phyloP scores from a whole-genome alignment of 2,888 invertebrate genomes.

The Timandra comae region DNA sequence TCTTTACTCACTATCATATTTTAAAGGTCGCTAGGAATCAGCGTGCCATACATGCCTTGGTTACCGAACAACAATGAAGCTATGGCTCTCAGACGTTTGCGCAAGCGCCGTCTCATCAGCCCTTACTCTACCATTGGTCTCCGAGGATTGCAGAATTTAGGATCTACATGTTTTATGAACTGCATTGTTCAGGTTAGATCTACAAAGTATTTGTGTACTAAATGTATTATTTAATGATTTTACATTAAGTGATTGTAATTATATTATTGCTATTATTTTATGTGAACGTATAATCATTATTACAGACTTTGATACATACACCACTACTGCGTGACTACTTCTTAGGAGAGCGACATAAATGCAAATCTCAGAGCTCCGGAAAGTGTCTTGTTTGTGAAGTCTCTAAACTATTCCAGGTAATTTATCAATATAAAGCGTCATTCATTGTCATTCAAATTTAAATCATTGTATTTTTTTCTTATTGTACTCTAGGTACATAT shows the following conservation, averaged over 20 bases:
- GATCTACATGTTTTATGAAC: conserved; percentile 99
- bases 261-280: too few relatives aligned
- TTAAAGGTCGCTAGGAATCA: conserved; percentile 73
- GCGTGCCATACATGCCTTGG: conserved; percentile 84
- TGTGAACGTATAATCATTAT: too few relatives aligned
- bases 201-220: too few relatives aligned
- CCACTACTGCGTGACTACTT: conserved; percentile 96
- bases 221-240: too few relatives aligned
- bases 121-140: conserved; percentile 92
- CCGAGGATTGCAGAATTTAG: conserved; percentile 95
- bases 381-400: conserved; percentile 97
- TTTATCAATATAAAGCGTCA: too few relatives aligned
- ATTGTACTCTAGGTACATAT: too few relatives aligned
- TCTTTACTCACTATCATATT: too few relatives aligned
- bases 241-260: too few relatives aligned
- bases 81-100: conserved; percentile 83
- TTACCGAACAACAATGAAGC: conserved; percentile 86
- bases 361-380: conserved; percentile 82
- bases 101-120: conserved; percentile 86
- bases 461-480: too few relatives aligned
- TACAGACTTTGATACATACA: conserved; percentile 93
- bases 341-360: conserved; percentile 93
- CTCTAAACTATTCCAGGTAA: conserved; percentile 95
- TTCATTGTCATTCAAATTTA: too few relatives aligned
- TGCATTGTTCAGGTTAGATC: conserved; percentile 89